Conservation (phyloP, 2,888 invertebrate genomes). For the Clepsis dumicolana region DNA sequence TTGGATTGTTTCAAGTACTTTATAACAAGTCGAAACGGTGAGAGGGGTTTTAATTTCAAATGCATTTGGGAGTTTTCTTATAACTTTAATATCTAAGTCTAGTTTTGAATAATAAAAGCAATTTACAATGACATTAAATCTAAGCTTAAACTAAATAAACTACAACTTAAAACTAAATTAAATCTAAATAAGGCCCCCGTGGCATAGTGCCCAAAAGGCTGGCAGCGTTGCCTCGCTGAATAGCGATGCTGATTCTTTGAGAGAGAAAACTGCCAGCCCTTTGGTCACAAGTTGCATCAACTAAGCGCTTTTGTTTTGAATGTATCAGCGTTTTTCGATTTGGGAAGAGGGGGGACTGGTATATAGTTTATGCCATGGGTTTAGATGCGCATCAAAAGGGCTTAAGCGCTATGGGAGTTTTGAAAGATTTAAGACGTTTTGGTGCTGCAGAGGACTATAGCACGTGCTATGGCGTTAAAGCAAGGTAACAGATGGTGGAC, state of each 20-base stretch:
- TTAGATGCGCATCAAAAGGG: neutral
- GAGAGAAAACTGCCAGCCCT: too few relatives aligned
- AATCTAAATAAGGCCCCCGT: too few relatives aligned
- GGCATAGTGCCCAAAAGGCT: too few relatives aligned
- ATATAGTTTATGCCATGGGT: constrained; percentile 47
- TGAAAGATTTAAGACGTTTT: neutral
- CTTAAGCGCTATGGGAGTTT: neutral
- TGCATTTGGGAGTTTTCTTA: constrained; percentile 10
- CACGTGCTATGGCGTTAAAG: constrained; percentile 75
- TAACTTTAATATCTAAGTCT: neutral
- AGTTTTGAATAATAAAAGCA: too few relatives aligned
- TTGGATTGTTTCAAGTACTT: constrained; percentile 5
- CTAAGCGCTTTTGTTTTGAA: too few relatives aligned
- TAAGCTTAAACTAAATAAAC: too few relatives aligned
- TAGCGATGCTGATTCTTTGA: too few relatives aligned
- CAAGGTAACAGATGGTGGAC: constrained; percentile 67
- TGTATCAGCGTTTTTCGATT: neutral
- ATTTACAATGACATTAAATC: too few relatives aligned
- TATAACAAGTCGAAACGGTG: neutral
- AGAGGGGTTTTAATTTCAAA: constrained; percentile 26
- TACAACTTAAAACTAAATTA: too few relatives aligned
- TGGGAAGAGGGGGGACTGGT: constrained; percentile 26
- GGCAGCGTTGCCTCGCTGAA: too few relatives aligned
- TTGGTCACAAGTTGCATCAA: too few relatives aligned
- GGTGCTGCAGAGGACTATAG: constrained; percentile 48